phyloP scores from a whole-genome alignment of 2,888 invertebrate genomes.

The Nycteola revayana region DNA sequence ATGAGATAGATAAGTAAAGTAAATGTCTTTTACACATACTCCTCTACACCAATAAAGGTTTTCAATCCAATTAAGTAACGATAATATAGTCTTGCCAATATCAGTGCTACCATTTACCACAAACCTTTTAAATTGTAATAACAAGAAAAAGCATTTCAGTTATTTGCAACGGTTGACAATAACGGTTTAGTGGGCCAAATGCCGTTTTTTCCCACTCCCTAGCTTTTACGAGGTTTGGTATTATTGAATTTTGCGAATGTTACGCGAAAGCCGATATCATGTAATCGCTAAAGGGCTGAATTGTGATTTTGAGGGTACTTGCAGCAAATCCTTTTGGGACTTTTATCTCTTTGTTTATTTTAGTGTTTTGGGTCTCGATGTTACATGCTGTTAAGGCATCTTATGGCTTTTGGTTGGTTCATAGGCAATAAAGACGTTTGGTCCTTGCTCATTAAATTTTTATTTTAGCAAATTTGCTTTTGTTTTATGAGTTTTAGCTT shows the following conservation, averaged over 20 bases:
- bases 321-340: slow-evolving; percentile 41
- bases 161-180: slow-evolving; percentile 35
- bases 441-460: slow-evolving; percentile 20
- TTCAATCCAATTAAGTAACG: no score
- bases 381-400: slow-evolving; percentile 21
- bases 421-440: slow-evolving; percentile 17
- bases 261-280: slow-evolving; percentile 40
- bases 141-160: slow-evolving; percentile 33
- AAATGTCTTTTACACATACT: no score
- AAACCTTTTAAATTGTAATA: slow-evolving; percentile 33
- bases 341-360: slow-evolving; percentile 50
- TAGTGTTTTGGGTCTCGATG: slow-evolving; percentile 33
- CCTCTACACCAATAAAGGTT: no score
- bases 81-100: slow-evolving; percentile 4
- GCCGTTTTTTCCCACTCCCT: slow-evolving; percentile 31
- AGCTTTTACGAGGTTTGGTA: slow-evolving; percentile 36
- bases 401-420: slow-evolving; percentile 19
- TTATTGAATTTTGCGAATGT: slow-evolving; percentile 46
- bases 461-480: no score
- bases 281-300: slow-evolving; percentile 48
- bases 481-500: no score
- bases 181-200: slow-evolving; percentile 34
- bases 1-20: no score
- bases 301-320: slow-evolving; percentile 47
- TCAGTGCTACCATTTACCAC: slow-evolving; percentile 18